Base-by-base conservation (phyloP, 2,797 vertebrate species). In the Gymnoscopelus braueri region DNA sequence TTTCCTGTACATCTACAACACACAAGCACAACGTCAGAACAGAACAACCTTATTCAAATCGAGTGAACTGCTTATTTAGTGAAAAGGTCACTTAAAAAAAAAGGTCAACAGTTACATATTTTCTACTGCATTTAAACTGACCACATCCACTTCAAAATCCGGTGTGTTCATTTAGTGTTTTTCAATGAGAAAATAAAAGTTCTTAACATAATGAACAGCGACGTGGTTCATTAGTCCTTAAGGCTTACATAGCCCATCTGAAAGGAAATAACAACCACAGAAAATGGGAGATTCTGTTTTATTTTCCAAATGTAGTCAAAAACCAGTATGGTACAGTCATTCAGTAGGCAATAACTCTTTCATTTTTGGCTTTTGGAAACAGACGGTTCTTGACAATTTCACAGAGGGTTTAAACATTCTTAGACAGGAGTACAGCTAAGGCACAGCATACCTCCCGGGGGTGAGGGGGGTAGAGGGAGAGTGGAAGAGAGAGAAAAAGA, bases 341-440 rank as follows among this genome's bases (percentile, higher is more conserved):
- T 93, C 91, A 92, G 94, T 96, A 95, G 94, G 94, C 94, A 81
- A 95, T 81, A 93, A 95, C 94, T 95, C 93, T 94, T 68, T 58
- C 55, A 65, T 77, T 82, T 88, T 84, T 72, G 6, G 53, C 73
- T 87, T 75, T 61, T 71, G 72, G 59, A 81, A 75, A 70, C 74
- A 85, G 90, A 93, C 49, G 82, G 86, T 88, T 91, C 73, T 54
- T 60, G 69, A 75, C 62, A 72, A 58, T 79, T 82, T 74, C 32
- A 94, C 88, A 81, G 77, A 84, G 64, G 77, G 81, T 89, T 88
- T 85, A 80, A 71, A 77, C 61, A 65, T 90, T 80, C 78, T 79
- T 74, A 91, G 91, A 84, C 74, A 79, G 91, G 92, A 94, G 92
- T 82, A 95, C 91, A 94, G 94, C 95, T 95, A 98, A 97, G 96